Evolutionary conservation across 1,140 invertebrate genomes (phyloP).

Genomic region (Rhopalosiphum padi): DNA sequence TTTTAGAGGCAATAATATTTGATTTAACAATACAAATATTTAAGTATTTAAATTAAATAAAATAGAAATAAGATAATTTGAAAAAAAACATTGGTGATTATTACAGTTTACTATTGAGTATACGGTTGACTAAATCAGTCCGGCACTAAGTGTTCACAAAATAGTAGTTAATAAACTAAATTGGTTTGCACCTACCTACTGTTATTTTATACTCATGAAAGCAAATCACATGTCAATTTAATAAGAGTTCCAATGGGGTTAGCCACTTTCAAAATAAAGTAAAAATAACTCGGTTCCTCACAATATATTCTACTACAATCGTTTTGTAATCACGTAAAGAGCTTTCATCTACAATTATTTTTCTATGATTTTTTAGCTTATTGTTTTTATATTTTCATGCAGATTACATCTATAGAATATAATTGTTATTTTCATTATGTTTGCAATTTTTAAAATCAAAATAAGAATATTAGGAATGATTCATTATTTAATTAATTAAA

Average conservation of each 20-base stretch:
- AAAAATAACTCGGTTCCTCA: background rate
- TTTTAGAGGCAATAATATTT: no score
- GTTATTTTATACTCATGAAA: background rate
- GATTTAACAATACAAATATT: no score
- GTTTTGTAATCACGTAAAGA: background rate
- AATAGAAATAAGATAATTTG: background rate
- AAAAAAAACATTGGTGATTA: background rate
- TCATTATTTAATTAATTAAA: background rate
- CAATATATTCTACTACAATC: background rate
- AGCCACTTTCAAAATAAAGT: background rate
- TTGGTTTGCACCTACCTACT: background rate
- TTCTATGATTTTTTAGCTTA: background rate
- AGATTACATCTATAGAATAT: no score
- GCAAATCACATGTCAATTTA: constrained; percentile 15
- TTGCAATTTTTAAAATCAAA: background rate
- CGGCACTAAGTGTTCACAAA: background rate
- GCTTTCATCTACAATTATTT: background rate
- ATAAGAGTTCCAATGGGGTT: background rate
- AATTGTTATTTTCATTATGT: background rate
- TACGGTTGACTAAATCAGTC: background rate
- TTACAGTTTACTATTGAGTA: background rate
- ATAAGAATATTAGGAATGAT: background rate
- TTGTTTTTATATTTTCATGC: background rate
- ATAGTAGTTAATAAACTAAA: constrained; percentile 40
- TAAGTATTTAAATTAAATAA: background rate